Evolutionary conservation across 2,113 vertebrate species (phyloP), one percentile per base, ranked within the genome.

Genomic region (Progne subis): DNA sequence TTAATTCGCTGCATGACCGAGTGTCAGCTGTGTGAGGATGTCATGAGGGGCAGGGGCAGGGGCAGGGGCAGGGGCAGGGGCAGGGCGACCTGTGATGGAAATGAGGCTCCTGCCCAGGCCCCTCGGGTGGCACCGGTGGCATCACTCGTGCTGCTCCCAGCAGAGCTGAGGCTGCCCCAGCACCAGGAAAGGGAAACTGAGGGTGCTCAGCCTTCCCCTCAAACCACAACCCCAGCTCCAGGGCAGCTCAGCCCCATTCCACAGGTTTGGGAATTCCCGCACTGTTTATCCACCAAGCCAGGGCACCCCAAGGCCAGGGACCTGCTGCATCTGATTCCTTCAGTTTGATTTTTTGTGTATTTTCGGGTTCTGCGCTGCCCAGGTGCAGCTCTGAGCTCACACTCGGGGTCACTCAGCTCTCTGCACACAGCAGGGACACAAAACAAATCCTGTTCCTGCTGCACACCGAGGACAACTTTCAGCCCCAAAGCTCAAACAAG

Each of bases 1-100:
- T 94, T 86, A 96, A 97, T 96, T 97, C 96, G 68, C 96, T 91
- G 96, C 96, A 64, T 96, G 94, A 71, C 12, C 86, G 93, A 69
- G 9, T 4, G 3, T 46, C 61, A 24, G 61, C 76, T 34, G 34
- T 0, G 18, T 5, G 75, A 46, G 67, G 87, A 39, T 46, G 47
- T 16, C 8, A 2, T 3, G 77, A 39, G 37, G 29, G 59, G 59
- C 65, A 63, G 5, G 2, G 15, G 0, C 81, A 39, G 37, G 29
- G 59, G 59, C 81, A 39, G 37, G 29, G 59, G 59, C 65, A 63
- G 5, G 2, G 15, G 0, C 81, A 39, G 37, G 29, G 59, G 59
- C 65, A 63, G 5, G 2, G 15, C 0, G 37, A 37, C 8, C 37
- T 8, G 1, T 6, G 44, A 1, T 32, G 34, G 69, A 60, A 89